phyloP scores from a whole-genome alignment of 2,888 invertebrate genomes.

The Geotrupes spiniger region DNA sequence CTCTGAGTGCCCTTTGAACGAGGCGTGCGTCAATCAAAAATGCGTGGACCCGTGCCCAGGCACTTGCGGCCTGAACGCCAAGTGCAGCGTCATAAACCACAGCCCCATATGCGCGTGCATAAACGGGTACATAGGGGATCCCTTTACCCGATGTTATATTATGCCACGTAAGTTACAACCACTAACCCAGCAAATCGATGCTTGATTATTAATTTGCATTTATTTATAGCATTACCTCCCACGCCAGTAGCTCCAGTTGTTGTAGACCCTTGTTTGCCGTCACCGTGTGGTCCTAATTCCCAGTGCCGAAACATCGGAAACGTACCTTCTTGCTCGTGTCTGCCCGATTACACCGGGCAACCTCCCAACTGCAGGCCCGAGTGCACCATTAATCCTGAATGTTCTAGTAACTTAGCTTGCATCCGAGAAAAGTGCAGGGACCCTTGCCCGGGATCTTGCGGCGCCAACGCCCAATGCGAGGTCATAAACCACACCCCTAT shows the following conservation, averaged over 20 bases:
- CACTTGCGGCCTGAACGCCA: conserved; percentile 65
- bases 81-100: conserved; percentile 74
- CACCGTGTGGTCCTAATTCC: conserved; percentile 67
- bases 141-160: conserved; percentile 63
- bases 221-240: not conserved
- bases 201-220: not conserved
- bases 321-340: conserved; percentile 64
- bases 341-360: conserved; percentile 62
- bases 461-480: conserved; percentile 60
- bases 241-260: not conserved
- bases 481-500: conserved; percentile 69
- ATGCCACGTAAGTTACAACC: conserved; percentile 45
- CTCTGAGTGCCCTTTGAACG: conserved; percentile 69
- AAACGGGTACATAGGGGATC: conserved; percentile 62
- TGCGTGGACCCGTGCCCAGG: conserved; percentile 75
- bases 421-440: conserved; percentile 71
- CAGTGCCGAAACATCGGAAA: conserved; percentile 61
- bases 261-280: conserved; percentile 65
- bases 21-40: conserved; percentile 73
- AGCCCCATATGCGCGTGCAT: conserved; percentile 76
- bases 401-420: conserved; percentile 68
- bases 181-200: not conserved
- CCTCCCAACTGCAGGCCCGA: conserved; percentile 73
- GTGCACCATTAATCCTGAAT: conserved; percentile 71
- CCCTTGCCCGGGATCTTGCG: conserved; percentile 72